These are phyloP conservation scores for Heteromurus nitidus DNA, from an alignment of 2,888 invertebrate genomes.

Conservation along the genomic window DNA sequence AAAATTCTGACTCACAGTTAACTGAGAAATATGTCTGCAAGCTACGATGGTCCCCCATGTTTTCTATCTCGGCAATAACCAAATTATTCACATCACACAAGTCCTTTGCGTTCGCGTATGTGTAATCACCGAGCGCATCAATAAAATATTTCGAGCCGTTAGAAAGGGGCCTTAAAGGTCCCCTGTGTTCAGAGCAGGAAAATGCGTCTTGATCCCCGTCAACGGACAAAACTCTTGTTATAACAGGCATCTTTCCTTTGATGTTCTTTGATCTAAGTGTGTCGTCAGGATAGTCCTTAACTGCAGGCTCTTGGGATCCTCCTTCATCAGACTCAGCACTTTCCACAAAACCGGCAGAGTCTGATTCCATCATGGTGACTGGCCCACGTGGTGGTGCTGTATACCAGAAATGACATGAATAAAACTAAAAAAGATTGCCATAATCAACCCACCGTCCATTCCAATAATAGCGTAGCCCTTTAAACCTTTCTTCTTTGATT, in stretches of 20 bases:
- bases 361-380: too few species aligned
- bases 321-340: too few species aligned
- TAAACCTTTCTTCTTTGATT: too few species aligned
- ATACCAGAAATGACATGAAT: too few species aligned
- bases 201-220: background rate
- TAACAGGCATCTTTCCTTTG: background rate
- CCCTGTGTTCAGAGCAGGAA: background rate
- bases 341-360: too few species aligned
- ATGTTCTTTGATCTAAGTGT: too few species aligned
- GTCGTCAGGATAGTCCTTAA: too few species aligned
- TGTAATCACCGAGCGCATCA: background rate
- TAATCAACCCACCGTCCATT: too few species aligned
- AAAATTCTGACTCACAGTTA: background rate
- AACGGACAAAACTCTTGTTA: background rate
- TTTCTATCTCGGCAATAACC: background rate
- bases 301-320: too few species aligned
- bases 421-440: too few species aligned
- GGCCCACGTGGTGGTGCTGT: too few species aligned
- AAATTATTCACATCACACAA: background rate
- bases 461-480: too few species aligned
- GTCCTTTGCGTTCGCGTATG: background rate
- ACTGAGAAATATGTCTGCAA: background rate
- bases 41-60: background rate
- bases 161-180: background rate
- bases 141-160: conserved; percentile 9